Percentiles rank a stretch among this genome's conserved stretches.
phyloP scores from a whole-genome alignment of 2,797 vertebrate genomes.

The Ctenopoma kingsleyae region DNA sequence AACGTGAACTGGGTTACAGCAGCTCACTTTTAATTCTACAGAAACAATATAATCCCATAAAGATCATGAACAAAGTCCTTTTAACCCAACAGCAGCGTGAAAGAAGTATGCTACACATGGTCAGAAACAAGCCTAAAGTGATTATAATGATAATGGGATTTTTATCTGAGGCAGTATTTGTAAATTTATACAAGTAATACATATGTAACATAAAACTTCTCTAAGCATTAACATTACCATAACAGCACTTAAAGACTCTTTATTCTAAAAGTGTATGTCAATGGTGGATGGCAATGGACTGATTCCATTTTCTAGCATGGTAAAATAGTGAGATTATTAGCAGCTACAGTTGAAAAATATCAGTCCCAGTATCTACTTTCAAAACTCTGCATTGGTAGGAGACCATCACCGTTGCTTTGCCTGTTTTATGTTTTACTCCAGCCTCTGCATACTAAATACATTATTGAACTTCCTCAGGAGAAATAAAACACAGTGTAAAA shows the following conservation, averaged over 20 bases:
- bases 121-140: background rate
- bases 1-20: background rate
- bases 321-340: conserved; percentile 11
- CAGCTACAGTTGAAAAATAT: conserved; percentile 1
- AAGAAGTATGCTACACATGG: too few relatives aligned
- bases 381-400: conserved; percentile 13
- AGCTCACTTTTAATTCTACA: background rate
- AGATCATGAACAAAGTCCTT: background rate
- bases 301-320: background rate
- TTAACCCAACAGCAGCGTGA: background rate
- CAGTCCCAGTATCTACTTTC: conserved; percentile 8
- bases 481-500: conserved; percentile 60
- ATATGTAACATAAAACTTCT: background rate
- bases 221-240: background rate
- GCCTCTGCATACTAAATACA: conserved; percentile 65
- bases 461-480: conserved; percentile 51
- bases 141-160: background rate
- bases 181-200: background rate
- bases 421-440: conserved; percentile 60
- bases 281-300: conserved; percentile 4
- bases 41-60: background rate
- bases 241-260: background rate
- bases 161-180: background rate
- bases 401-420: conserved; percentile 30
- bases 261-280: background rate